phyloP scores from a whole-genome alignment of 2,888 invertebrate species.

The Hydraecia micacea region DNA sequence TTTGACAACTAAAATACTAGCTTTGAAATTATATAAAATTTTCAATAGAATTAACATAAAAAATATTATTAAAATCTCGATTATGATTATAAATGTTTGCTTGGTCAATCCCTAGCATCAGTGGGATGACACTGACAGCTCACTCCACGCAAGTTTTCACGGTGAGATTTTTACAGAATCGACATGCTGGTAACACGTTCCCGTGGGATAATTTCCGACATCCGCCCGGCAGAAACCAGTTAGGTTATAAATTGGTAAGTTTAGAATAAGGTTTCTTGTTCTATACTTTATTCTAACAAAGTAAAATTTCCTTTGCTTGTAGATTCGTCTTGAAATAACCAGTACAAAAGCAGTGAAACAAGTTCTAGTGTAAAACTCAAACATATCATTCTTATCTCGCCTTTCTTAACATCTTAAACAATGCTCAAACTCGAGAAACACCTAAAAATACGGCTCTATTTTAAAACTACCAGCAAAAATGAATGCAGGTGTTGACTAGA shows the following conservation, averaged over 20 bases:
- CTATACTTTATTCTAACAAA: not conserved
- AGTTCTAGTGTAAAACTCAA: not conserved
- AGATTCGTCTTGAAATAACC: not conserved
- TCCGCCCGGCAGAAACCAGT: not conserved
- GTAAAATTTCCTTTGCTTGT: not conserved
- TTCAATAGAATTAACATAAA: too few relatives aligned
- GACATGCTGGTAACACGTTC: not conserved
- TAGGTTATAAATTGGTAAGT: not conserved
- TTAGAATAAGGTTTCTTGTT: not conserved
- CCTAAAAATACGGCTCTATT: conserved; percentile 46
- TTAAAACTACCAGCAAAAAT: conserved; percentile 40
- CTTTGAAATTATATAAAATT: too few relatives aligned
- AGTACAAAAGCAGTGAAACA: conserved; percentile 15
- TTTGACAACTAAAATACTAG: too few relatives aligned
- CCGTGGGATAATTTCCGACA: not conserved
- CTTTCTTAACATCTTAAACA: conserved; percentile 26
- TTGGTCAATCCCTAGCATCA: too few relatives aligned
- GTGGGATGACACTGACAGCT: too few relatives aligned
- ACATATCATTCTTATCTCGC: conserved; percentile 24
- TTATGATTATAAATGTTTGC: too few relatives aligned
- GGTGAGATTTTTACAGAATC: too few relatives aligned
- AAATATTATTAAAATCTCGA: too few relatives aligned
- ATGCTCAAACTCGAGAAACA: conserved; percentile 31
- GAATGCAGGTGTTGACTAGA: conserved; percentile 61
- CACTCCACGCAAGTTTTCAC: too few relatives aligned